A percentile compares a stretch with the other conserved stretches of the same genome.
Evolutionary conservation across 2,113 vertebrate species (phyloP).

Genomic region (Lepus timidus): DNA sequence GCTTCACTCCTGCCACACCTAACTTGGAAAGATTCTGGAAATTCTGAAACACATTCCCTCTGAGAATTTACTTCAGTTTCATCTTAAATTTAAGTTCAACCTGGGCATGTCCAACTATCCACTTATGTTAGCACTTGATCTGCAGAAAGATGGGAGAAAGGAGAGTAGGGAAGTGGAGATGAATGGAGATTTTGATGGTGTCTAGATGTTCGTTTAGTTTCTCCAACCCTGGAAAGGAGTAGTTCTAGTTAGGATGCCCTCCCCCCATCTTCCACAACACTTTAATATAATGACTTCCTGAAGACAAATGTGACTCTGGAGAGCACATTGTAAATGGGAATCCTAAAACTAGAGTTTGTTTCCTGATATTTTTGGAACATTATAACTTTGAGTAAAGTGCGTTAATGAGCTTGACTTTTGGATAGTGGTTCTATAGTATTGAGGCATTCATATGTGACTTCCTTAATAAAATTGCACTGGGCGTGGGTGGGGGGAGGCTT

Average conservation of each 20-base stretch:
- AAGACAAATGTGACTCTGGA: background rate
- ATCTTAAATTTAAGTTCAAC: background rate
- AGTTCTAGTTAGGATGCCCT: background rate
- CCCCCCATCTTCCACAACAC: no score
- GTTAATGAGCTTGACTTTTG: background rate
- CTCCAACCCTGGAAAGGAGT: background rate
- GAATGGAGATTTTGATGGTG: background rate
- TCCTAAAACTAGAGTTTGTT: background rate
- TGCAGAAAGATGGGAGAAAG: background rate
- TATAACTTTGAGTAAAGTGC: background rate
- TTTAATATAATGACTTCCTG: background rate
- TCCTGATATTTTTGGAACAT: background rate
- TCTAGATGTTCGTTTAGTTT: background rate
- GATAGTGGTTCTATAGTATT: background rate
- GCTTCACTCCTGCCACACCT: background rate
- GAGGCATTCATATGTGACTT: background rate
- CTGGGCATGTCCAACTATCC: background rate
- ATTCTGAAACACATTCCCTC: background rate
- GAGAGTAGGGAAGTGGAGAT: no score
- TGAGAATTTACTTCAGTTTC: background rate
- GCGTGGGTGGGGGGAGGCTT: background rate
- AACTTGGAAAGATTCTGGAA: background rate
- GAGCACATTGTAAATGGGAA: background rate
- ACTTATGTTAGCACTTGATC: background rate
- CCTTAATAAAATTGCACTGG: background rate